Conservation (phyloP, 2,888 invertebrate genomes). For the Toxonevra muliebris region DNA sequence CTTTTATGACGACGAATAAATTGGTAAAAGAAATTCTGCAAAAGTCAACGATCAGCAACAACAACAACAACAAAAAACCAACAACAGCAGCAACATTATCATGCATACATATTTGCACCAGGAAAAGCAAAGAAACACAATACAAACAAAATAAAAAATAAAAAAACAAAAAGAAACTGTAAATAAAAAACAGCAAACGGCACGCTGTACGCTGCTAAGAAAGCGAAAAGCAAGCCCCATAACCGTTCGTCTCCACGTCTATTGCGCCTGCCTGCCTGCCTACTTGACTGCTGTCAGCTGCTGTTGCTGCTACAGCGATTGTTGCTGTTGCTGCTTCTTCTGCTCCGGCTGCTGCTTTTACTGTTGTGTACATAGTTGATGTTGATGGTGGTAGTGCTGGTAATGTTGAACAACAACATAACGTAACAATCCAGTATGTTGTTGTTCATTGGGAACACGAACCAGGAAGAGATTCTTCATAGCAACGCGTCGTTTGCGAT, state of each 20-base stretch:
- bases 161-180: slow-evolving; percentile 20
- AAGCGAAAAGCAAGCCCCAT: slow-evolving; percentile 23
- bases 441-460: slow-evolving; percentile 41
- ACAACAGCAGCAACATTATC: background rate
- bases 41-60: slow-evolving; percentile 55
- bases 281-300: slow-evolving; percentile 12
- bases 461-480: slow-evolving; percentile 59
- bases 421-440: slow-evolving; percentile 35
- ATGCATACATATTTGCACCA: background rate
- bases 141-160: slow-evolving; percentile 11
- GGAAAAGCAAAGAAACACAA: background rate
- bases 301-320: slow-evolving; percentile 6
- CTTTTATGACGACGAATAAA: slow-evolving; percentile 10
- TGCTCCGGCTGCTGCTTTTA: slow-evolving; percentile 20
- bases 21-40: slow-evolving; percentile 48
- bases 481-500: slow-evolving; percentile 42
- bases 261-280: slow-evolving; percentile 29
- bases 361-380: background rate
- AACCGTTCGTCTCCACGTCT: slow-evolving; percentile 32
- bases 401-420: slow-evolving; percentile 36
- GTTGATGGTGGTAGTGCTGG: slow-evolving; percentile 21
- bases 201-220: slow-evolving; percentile 12
- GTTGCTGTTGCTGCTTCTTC: slow-evolving; percentile 29
- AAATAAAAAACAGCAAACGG: slow-evolving; percentile 12
- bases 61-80: background rate